Conservation (phyloP, 2,113 vertebrate genomes). For the Bos taurus region ARS-UCD2.0 NC_037357.1:2891501-2892000, state of each 20-base stretch:
- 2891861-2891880: constrained; percentile 40
- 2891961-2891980: constrained; percentile 83
- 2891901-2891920: constrained; percentile 89
- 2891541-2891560: neutral
- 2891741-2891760: constrained; percentile 65
- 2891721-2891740: constrained; percentile 77
- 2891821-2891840: neutral
- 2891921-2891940: constrained; percentile 94
- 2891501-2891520: neutral
- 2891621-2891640: constrained; percentile 17
- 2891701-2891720: constrained; percentile 86
- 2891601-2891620: neutral
- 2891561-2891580: neutral
- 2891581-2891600: neutral
- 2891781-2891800: constrained; percentile 45
- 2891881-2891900: constrained; percentile 94
- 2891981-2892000: constrained; percentile 74
- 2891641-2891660: constrained; percentile 25
- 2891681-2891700: constrained; percentile 81
- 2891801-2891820: constrained; percentile 39
- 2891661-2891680: constrained; percentile 74
- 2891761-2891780: constrained; percentile 61
- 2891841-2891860: constrained; percentile 33
- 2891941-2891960: constrained; percentile 94
- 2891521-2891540: neutral